These are phyloP conservation scores for Microvelia longipes DNA, from an alignment of 1,140 invertebrate species.

Conservation along the genomic window DNA sequence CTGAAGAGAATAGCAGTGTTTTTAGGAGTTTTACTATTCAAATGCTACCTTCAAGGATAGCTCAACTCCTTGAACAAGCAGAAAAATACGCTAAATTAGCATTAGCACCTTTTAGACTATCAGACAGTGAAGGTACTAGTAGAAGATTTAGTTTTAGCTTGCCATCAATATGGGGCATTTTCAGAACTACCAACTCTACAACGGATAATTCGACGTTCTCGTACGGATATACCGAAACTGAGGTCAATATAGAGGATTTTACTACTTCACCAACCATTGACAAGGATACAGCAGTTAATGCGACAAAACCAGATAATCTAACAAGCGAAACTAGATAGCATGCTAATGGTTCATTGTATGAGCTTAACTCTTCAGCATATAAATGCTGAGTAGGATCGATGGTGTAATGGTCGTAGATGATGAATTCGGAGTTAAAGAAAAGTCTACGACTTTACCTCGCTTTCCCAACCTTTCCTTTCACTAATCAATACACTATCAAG, in stretches of 20 bases:
- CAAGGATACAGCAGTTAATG: too few species aligned
- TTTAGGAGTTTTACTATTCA: constrained; percentile 44
- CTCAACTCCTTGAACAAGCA: constrained; percentile 58
- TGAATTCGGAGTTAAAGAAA: too few species aligned
- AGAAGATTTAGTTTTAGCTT: constrained; percentile 1
- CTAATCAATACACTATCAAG: too few species aligned
- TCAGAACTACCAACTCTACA: background rate
- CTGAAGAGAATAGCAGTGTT: constrained; percentile 6
- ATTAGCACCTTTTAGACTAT: constrained; percentile 19
- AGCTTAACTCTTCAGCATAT: too few species aligned
- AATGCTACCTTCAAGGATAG: constrained; percentile 55
- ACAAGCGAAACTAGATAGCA: too few species aligned
- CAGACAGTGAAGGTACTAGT: constrained; percentile 7
- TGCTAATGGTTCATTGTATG: too few species aligned
- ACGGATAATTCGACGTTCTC: background rate
- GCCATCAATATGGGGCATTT: background rate
- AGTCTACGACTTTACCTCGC: too few species aligned
- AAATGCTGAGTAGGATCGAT: too few species aligned
- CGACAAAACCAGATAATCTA: too few species aligned
- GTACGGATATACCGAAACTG: background rate
- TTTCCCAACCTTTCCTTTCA: too few species aligned
- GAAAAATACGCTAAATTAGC: constrained; percentile 48
- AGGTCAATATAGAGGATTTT: background rate
- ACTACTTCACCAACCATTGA: background rate
- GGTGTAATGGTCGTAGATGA: too few species aligned